A percentile compares a stretch with the other conserved stretches of the same genome.
phyloP scores from a whole-genome alignment of 2,113 vertebrate species.

The Myodes glareolus region DNA sequence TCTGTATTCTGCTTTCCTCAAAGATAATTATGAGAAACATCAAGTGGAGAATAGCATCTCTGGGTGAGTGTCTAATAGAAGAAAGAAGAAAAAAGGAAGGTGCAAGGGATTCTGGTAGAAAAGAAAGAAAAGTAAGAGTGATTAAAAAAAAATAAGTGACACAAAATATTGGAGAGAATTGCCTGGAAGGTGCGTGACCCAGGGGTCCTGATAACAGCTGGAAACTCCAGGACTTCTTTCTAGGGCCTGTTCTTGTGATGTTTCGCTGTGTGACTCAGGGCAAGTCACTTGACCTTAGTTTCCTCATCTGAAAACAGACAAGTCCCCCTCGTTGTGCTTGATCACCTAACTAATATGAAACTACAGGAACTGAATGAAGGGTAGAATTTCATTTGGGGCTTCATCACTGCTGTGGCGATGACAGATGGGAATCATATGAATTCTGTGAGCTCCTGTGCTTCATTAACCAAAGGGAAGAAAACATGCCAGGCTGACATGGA shows the following conservation, averaged over 20 bases:
- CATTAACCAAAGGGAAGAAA: constrained; percentile 52
- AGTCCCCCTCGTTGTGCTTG: constrained; percentile 70
- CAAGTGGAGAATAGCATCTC: constrained; percentile 59
- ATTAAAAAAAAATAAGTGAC: neutral
- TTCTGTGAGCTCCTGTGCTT: neutral
- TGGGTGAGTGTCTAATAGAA: constrained; percentile 56
- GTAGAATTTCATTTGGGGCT: constrained; percentile 69
- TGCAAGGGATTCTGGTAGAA: neutral
- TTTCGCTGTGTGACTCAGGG: constrained; percentile 76
- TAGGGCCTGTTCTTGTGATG: constrained; percentile 6
- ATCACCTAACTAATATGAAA: constrained; percentile 72
- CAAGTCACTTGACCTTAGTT: constrained; percentile 77
- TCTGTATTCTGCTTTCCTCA: constrained; percentile 77
- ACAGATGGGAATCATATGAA: constrained; percentile 70
- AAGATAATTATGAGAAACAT: constrained; percentile 79
- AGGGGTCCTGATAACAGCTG: neutral
- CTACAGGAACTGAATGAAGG: constrained; percentile 70
- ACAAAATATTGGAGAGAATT: constrained; percentile 34
- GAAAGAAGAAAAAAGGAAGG: neutral
- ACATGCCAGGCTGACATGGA: neutral
- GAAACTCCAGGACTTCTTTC: constrained; percentile 3
- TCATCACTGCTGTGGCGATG: constrained; percentile 47
- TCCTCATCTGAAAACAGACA: constrained; percentile 71
- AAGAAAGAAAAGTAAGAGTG: neutral
- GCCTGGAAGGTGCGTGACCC: constrained; percentile 56